These are phyloP conservation scores for Hemicordylus capensis DNA, from an alignment of 2,113 vertebrate species.

Conservation along the genomic window DNA sequence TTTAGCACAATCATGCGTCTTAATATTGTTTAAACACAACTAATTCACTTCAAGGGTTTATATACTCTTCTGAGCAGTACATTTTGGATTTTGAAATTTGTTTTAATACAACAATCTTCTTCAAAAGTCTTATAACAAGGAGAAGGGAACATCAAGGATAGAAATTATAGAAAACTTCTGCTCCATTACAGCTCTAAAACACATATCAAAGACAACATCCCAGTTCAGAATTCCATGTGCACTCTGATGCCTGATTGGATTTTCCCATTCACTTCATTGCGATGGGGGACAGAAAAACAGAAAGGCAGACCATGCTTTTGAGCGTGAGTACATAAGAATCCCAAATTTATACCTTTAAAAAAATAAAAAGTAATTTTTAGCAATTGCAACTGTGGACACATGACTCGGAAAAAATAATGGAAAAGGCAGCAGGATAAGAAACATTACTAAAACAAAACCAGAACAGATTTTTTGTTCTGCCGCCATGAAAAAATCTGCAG, in stretches of 20 bases:
- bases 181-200: background rate
- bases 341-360: background rate
- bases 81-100: background rate
- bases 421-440: background rate
- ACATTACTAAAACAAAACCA: background rate
- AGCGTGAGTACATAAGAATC: background rate
- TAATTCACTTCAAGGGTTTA: fast-evolving
- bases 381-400: background rate
- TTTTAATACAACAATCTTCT: fast-evolving
- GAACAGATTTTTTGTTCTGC: background rate
- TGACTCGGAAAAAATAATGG: background rate
- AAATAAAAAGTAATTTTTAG: background rate
- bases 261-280: no score
- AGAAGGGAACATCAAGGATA: background rate
- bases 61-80: fast-evolving
- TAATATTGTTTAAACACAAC: fast-evolving
- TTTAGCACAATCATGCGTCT: background rate
- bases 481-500: background rate
- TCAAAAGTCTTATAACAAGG: background rate
- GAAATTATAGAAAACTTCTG: background rate
- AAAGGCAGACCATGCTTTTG: background rate
- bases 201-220: background rate
- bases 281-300: no score
- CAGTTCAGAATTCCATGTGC: background rate
- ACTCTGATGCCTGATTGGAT: background rate